Evolutionary conservation across 2,113 vertebrate genomes (phyloP).

Genomic region (Clarias gariepinus): DNA sequence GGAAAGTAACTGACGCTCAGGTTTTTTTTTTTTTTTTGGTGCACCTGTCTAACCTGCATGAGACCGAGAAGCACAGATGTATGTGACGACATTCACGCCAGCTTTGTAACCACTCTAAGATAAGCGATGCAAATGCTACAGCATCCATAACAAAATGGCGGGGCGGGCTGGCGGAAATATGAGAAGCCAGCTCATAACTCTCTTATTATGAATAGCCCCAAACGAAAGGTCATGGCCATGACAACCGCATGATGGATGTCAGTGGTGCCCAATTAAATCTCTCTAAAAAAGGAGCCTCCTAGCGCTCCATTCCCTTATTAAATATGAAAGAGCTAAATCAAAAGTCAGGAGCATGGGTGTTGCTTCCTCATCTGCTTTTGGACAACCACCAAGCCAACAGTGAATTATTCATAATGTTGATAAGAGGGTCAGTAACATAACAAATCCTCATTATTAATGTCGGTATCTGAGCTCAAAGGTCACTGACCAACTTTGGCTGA

Average conservation of each 20-base stretch:
- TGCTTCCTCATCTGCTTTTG: conserved; percentile 63
- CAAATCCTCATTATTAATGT: conserved; percentile 74
- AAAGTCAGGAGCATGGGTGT: conserved; percentile 68
- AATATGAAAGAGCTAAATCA: conserved; percentile 77
- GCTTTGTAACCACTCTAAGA: conserved; percentile 44
- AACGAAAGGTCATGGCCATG: conserved; percentile 78
- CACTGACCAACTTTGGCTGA: conserved; percentile 62
- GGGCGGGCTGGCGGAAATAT: conserved; percentile 66
- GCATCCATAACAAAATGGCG: conserved; percentile 56
- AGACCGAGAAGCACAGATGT: conserved; percentile 14
- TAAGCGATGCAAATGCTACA: conserved; percentile 54
- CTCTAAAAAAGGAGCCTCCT: conserved; percentile 70
- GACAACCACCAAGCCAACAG: conserved; percentile 61
- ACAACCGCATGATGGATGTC: conserved; percentile 80
- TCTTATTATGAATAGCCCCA: conserved; percentile 79
- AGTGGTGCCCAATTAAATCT: conserved; percentile 78
- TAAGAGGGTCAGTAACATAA: conserved; percentile 72
- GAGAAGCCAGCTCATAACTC: conserved; percentile 72
- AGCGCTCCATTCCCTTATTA: conserved; percentile 75
- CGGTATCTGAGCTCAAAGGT: conserved; percentile 71
- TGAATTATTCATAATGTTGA: conserved; percentile 77
- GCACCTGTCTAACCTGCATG: conserved; percentile 29
- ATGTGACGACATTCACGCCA: conserved; percentile 18
- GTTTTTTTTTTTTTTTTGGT: no score
- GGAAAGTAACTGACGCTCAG: neutral